These are phyloP conservation scores for Premnoplex brunnescens DNA, from an alignment of 2,797 vertebrate species.

Conservation along the genomic window DNA sequence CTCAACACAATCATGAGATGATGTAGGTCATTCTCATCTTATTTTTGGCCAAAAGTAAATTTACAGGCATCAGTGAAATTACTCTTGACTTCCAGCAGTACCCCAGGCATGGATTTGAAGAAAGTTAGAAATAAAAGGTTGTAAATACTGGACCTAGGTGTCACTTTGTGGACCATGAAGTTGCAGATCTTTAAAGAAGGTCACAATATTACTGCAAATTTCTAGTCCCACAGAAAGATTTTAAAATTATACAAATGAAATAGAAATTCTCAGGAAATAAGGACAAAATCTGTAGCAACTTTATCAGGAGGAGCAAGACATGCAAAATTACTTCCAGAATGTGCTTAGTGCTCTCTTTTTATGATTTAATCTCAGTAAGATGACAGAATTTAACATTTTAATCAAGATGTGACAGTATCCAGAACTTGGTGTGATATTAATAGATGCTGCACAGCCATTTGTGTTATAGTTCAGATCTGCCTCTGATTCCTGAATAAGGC, in stretches of 20 bases:
- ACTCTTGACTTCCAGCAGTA: neutral
- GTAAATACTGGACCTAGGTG: neutral
- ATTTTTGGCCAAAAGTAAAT: neutral
- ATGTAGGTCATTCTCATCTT: neutral
- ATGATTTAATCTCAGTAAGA: neutral
- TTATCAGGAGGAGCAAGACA: neutral
- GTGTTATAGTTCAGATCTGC: neutral
- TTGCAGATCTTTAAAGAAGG: neutral
- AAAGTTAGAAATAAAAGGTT: neutral
- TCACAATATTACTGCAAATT: neutral
- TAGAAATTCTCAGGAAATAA: neutral
- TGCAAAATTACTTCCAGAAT: neutral
- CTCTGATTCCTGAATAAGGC: neutral
- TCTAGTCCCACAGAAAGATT: neutral
- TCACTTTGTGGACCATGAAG: neutral
- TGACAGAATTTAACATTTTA: neutral
- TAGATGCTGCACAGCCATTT: neutral
- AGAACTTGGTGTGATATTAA: neutral
- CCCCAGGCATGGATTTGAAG: neutral
- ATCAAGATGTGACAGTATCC: neutral
- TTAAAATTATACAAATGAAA: neutral
- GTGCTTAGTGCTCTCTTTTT: neutral
- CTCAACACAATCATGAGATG: accelerated
- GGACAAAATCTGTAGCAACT: neutral
- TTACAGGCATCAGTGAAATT: neutral